A percentile compares a stretch with the other conserved stretches of the same genome.
phyloP scores from a whole-genome alignment of 2,888 invertebrate genomes.

The Halictus ligatus region DNA sequence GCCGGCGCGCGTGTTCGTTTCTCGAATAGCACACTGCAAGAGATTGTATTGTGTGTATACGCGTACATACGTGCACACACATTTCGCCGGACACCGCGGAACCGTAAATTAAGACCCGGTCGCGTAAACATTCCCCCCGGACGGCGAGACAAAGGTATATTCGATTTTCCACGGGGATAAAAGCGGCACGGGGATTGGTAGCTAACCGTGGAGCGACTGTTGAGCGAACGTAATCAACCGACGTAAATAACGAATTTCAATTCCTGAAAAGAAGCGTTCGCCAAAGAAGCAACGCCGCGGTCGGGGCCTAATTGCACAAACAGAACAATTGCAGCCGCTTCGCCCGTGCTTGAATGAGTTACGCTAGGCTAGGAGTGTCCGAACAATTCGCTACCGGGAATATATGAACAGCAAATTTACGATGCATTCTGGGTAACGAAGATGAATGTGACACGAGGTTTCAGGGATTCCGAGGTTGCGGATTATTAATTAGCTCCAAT shows the following conservation, averaged over 20 bases:
- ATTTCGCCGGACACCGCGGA: not conserved
- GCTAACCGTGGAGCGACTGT: not conserved
- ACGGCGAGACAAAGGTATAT: not conserved
- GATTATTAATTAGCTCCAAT: not conserved
- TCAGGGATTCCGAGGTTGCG: not conserved
- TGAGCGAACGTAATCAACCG: not conserved
- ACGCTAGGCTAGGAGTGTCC: not conserved
- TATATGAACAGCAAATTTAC: not conserved
- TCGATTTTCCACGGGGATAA: not conserved
- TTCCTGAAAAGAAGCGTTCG: not conserved
- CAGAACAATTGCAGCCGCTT: slow-evolving; percentile 3
- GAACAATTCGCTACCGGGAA: slow-evolving; percentile 5
- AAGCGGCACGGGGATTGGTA: not conserved
- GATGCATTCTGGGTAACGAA: not conserved
- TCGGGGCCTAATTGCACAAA: not conserved
- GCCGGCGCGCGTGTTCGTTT: not conserved
- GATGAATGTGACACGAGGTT: not conserved
- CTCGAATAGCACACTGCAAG: not conserved
- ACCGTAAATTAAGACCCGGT: not conserved
- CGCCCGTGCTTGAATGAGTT: not conserved
- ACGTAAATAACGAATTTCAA: slow-evolving; percentile 6
- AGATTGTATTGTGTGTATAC: not conserved
- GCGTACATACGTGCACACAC: too few species aligned
- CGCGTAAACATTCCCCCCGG: not conserved
- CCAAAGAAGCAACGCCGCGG: not conserved